Evolutionary conservation across 2,113 vertebrate species (phyloP).

Genomic region (Labeo rohita): DNA sequence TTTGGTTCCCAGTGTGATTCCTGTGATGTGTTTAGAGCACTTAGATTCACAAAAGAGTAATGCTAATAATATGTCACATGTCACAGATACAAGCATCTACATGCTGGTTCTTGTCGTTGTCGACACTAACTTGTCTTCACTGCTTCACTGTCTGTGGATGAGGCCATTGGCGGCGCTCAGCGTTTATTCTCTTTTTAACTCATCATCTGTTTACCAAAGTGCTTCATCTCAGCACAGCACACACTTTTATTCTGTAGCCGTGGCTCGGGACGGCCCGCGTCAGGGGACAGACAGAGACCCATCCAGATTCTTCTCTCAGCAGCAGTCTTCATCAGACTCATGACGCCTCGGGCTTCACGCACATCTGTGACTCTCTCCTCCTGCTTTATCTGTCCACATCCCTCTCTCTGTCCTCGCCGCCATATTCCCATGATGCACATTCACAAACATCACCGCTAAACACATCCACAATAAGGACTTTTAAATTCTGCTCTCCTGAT

Average conservation of each 20-base stretch:
- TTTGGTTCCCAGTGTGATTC: not conserved
- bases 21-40: not conserved
- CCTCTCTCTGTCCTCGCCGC: not conserved
- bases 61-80: not conserved
- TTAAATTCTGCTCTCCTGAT: not conserved
- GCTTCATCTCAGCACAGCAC: constrained; percentile 63
- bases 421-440: constrained; percentile 36
- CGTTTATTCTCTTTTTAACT: not conserved
- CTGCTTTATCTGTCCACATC: not conserved
- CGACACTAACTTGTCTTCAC: not conserved
- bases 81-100: not conserved
- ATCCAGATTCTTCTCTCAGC: not conserved
- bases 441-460: not conserved
- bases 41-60: not conserved
- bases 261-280: not conserved
- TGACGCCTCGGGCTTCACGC: constrained; percentile 71
- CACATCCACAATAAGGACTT: not conserved
- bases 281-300: not conserved
- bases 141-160: not conserved
- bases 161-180: no score
- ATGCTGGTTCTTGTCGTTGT: not conserved
- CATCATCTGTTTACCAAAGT: constrained; percentile 68
- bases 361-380: constrained; percentile 70
- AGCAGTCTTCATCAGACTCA: constrained; percentile 9
- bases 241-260: constrained; percentile 64